Base-by-base conservation (phyloP, 2,888 invertebrate genomes). In the Dioctria rufipes region DNA sequence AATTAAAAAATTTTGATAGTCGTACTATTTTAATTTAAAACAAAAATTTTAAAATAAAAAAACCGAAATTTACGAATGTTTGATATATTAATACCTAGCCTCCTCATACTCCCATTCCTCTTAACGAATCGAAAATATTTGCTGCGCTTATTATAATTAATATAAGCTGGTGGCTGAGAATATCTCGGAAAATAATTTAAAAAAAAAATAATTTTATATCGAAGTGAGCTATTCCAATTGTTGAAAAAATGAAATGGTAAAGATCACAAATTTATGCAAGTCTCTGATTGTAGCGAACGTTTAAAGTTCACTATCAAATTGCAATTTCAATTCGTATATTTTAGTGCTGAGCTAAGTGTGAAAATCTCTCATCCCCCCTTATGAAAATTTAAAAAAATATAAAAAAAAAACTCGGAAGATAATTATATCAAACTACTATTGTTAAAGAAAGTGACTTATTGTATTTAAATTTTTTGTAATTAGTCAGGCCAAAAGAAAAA, bases 381-480 rank as follows among this genome's bases (percentile, higher is more conserved):
- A 25, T 25, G 25, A 25, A 25, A 25, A 25, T 25, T 25, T 25
- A 25, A 25, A 25, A 25, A 25, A 25, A 25, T 25, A 25, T 51
- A 51, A 51, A 25, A n/a, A n/a, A 8, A 11, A 11, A 25, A 13
- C n/a, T 25, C 61, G 6, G 61, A 25, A 6, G 9, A 40, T n/a
- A 40, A 11, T 5, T 13, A 25, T 25, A 25, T 25, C 25, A 25
- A 25, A 25, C 0, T 25, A 25, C 25, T 25, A 65, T 25, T 11
- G 37, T 25, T 8, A 60, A 39, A 37, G 40, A 43, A 43, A 60
- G 60, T 61, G 61, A 25, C 61, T 61, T 13, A 71, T 71, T 71
- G 75, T 60, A 75, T 75, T 75, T 25, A 60, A 75, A 71, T 71
- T 75, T 25, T 67, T 4, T n/a, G 60, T 43, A 60, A 42, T 13